Conservation (phyloP, 2,888 invertebrate genomes). For the Thereva unica region DNA sequence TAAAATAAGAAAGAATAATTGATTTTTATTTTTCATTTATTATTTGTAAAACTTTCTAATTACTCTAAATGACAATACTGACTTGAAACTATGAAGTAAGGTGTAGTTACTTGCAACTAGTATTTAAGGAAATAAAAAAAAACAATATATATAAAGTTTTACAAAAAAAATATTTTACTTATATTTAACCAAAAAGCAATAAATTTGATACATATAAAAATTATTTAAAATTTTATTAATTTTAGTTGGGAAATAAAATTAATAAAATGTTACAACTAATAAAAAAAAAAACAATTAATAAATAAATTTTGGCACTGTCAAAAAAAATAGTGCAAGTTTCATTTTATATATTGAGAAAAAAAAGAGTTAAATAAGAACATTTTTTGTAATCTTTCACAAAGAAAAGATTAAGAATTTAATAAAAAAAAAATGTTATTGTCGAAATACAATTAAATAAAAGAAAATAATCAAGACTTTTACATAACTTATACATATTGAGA, state of each 20-base stretch:
- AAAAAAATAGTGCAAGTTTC: no score
- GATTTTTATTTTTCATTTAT: neutral
- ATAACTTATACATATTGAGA: constrained; percentile 25
- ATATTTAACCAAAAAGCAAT: constrained; percentile 28
- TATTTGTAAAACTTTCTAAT: constrained; percentile 23
- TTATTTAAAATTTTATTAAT: neutral
- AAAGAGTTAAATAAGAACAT: no score
- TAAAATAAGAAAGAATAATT: constrained; percentile 3
- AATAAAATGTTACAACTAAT: no score
- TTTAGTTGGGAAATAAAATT: no score
- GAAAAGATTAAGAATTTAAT: constrained; percentile 21
- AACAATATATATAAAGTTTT: constrained; percentile 21
- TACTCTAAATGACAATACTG: constrained; percentile 35
- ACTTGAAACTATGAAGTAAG: constrained; percentile 33
- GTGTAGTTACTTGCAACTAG: constrained; percentile 12
- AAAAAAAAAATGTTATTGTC: constrained; percentile 23
- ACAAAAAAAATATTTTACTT: constrained; percentile 23
- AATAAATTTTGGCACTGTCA: no score
- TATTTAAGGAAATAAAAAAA: constrained; percentile 26
- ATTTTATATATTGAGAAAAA: no score
- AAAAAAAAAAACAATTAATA: no score
- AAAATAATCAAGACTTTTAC: constrained; percentile 30
- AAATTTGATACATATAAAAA: constrained; percentile 34
- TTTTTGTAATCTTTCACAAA: neutral
- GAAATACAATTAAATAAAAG: no score